Evolutionary conservation across 1,140 invertebrate genomes (phyloP).

Genomic region (Papilio aristodemus): DNA sequence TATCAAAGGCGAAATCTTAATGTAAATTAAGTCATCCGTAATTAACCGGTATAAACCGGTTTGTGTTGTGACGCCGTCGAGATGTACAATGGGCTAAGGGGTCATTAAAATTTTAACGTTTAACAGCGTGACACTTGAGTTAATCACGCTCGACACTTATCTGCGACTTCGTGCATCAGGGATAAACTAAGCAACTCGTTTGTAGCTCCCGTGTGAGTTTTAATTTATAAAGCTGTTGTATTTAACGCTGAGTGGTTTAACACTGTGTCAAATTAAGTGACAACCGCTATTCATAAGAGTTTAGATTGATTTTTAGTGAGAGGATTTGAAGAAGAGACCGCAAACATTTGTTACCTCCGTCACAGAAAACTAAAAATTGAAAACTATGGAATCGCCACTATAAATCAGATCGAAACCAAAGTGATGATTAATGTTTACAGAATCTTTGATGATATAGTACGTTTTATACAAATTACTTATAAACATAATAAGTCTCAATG

Average conservation of each 20-base stretch:
- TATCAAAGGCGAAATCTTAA: conserved; percentile 6
- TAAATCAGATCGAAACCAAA: too few species aligned
- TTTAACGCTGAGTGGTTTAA: not conserved
- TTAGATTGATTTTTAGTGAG: too few species aligned
- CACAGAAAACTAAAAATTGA: too few species aligned
- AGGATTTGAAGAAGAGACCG: too few species aligned
- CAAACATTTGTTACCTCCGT: too few species aligned
- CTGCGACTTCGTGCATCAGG: not conserved
- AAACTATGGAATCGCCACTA: too few species aligned
- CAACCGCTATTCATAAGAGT: not conserved
- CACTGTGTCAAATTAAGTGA: not conserved
- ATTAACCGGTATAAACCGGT: conserved; percentile 5
- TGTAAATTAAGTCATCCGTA: conserved; percentile 15
- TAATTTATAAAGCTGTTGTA: conserved; percentile 13
- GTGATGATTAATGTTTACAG: too few species aligned
- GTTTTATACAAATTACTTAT: too few species aligned
- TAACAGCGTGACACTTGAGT: conserved; percentile 10
- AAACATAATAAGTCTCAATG: too few species aligned
- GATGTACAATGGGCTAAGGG: not conserved
- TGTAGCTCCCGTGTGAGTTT: conserved; percentile 20
- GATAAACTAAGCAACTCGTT: not conserved
- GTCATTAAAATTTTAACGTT: conserved; percentile 27
- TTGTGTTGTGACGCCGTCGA: conserved; percentile 11
- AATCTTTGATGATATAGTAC: too few species aligned
- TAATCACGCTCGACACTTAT: conserved; percentile 16